These are phyloP conservation scores for Acridotheres tristis DNA, from an alignment of 2,797 vertebrate genomes.

Conservation along the genomic window DNA sequence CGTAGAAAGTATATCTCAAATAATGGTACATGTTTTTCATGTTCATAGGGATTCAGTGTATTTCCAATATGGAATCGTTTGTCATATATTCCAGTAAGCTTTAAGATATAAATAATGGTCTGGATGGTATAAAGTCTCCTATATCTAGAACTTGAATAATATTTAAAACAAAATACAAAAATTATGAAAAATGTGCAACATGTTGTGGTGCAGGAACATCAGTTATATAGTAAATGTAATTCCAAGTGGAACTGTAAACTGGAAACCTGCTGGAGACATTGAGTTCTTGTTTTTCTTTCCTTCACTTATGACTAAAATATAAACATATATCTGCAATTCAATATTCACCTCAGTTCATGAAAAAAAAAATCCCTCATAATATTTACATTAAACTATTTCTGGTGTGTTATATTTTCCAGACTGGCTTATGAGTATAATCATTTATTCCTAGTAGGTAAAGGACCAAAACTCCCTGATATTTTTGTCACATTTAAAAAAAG, in stretches of 20 bases:
- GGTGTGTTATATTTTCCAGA: not conserved
- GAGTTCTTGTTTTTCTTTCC: not conserved
- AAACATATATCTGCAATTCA: not conserved
- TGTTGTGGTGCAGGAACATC: not conserved
- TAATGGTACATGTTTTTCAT: not conserved
- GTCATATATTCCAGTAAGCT: not conserved
- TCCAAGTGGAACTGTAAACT: not conserved
- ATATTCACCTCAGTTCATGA: not conserved
- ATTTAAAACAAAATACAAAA: not conserved
- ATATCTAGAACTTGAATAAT: not conserved
- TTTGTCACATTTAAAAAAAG: not conserved
- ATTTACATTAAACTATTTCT: not conserved
- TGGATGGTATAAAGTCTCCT: not conserved
- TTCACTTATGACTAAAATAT: not conserved
- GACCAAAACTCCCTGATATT: not conserved
- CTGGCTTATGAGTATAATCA: not conserved
- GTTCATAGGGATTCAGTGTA: not conserved
- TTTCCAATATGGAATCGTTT: not conserved
- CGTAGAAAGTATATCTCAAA: not conserved
- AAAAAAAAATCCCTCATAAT: not conserved
- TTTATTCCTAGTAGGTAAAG: not conserved
- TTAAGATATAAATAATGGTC: not conserved
- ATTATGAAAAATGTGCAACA: not conserved
- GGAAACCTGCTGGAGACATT: not conserved
- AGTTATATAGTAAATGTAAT: not conserved